Evolutionary conservation across 2,888 invertebrate species (phyloP).

Genomic region (Formica aserva): DNA sequence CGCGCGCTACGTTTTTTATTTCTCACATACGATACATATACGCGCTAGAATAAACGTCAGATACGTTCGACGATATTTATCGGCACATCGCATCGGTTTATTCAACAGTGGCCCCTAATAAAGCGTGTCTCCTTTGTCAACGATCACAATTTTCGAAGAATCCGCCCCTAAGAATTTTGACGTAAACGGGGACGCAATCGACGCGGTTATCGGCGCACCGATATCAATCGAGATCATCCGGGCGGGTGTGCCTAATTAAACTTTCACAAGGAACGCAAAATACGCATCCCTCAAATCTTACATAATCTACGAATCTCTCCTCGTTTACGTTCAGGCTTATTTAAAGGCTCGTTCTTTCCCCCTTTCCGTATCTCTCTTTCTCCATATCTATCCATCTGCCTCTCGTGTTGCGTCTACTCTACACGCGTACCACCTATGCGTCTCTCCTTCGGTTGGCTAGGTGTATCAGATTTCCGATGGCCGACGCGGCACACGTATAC

Average conservation of each 20-base stretch:
- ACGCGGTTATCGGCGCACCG: slow-evolving; percentile 38
- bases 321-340: slow-evolving; percentile 14
- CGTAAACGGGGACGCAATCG: slow-evolving; percentile 46
- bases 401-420: slow-evolving; percentile 9
- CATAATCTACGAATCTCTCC: slow-evolving; percentile 69
- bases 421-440: slow-evolving; percentile 14
- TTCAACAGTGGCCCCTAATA: not conserved
- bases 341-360: slow-evolving; percentile 15
- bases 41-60: not conserved
- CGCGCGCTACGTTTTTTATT: not conserved
- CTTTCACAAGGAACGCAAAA: slow-evolving; percentile 57
- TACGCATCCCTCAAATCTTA: slow-evolving; percentile 61
- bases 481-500: slow-evolving; percentile 68
- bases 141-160: not conserved
- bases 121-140: not conserved
- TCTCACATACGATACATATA: not conserved
- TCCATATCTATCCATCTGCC: slow-evolving; percentile 36
- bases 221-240: slow-evolving; percentile 52
- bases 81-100: not conserved
- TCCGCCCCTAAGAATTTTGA: slow-evolving; percentile 26
- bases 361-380: not conserved
- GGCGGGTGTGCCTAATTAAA: slow-evolving; percentile 63
- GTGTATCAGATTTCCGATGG: slow-evolving; percentile 77
- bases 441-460: slow-evolving; percentile 56
- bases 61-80: not conserved